These are phyloP conservation scores for Sparidentex hasta DNA, from an alignment of 2,797 vertebrate species.

Conservation along the genomic window DNA sequence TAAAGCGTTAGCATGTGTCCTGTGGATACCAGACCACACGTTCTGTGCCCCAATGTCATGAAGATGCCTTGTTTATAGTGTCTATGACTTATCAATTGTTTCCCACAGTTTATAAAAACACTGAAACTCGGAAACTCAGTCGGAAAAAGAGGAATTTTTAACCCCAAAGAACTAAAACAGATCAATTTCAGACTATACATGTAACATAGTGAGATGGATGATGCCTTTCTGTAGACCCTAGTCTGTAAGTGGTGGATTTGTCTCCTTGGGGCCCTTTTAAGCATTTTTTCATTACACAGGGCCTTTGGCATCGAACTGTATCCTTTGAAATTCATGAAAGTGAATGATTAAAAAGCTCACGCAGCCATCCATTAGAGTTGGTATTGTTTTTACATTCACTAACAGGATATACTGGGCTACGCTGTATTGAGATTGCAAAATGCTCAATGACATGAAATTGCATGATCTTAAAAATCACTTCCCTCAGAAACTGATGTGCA, in stretches of 20 bases:
- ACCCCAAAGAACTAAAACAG: neutral
- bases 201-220: neutral
- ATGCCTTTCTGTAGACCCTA: neutral
- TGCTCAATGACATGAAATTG: too few relatives aligned
- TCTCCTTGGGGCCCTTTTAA: neutral
- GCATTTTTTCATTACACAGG: neutral
- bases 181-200: neutral
- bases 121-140: neutral
- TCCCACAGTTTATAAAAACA: neutral
- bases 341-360: conserved; percentile 15
- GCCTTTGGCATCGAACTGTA: neutral
- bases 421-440: neutral
- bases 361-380: neutral
- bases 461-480: neutral
- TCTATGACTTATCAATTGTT: neutral
- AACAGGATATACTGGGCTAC: neutral
- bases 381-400: neutral
- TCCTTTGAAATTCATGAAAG: neutral
- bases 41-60: neutral
- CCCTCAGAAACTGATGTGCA: conserved; percentile 6
- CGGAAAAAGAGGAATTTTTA: neutral
- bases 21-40: too few relatives aligned
- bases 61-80: neutral
- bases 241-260: neutral
- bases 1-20: too few relatives aligned